Conservation (phyloP, 2,797 vertebrate species). For the Lemur catta region DNA sequence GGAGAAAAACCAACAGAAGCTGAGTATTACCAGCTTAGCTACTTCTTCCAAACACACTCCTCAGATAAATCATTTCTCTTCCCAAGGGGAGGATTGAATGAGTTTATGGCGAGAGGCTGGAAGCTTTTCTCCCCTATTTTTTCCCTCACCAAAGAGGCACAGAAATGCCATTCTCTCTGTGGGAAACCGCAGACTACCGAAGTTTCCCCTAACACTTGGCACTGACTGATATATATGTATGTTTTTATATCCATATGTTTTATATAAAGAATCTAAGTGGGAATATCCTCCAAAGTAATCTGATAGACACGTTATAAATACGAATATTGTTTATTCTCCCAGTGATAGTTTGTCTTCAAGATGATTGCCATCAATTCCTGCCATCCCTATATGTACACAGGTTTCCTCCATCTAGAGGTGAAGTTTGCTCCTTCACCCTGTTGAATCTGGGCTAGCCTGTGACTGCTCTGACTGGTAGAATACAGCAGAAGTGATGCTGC, state of each 20-base stretch:
- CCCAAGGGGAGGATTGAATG: neutral
- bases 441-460: neutral
- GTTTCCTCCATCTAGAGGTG: neutral
- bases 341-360: neutral
- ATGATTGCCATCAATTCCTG: neutral
- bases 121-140: neutral
- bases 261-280: neutral
- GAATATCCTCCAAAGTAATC: slow-evolving; percentile 37
- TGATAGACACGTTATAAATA: slow-evolving; percentile 15
- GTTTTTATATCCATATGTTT: slow-evolving; percentile 23
- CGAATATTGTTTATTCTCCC: slow-evolving; percentile 51
- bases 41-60: neutral
- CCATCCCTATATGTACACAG: neutral
- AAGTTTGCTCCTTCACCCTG: neutral
- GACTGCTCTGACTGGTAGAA: neutral
- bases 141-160: neutral
- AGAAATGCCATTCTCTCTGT: neutral
- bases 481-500: neutral
- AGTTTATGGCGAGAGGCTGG: neutral
- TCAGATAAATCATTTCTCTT: neutral
- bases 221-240: slow-evolving; percentile 28
- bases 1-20: neutral
- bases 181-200: neutral
- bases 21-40: neutral
- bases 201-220: neutral